A percentile compares a stretch with the other conserved stretches of the same genome.
Conservation (phyloP, 2,113 vertebrate genomes). For the Chrysochloris asiatica region DNA sequence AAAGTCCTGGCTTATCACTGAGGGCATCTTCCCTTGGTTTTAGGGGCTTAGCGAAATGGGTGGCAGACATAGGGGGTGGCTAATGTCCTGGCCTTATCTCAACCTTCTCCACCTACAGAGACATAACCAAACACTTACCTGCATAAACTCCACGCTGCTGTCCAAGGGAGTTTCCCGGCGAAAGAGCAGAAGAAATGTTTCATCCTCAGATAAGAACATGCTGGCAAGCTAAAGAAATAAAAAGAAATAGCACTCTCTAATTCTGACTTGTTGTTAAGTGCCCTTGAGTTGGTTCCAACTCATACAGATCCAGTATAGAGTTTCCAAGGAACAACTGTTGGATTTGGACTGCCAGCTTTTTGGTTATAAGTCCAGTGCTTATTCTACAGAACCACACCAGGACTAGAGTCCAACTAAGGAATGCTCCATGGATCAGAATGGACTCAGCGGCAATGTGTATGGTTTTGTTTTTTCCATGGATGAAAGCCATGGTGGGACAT, state of each 20-base stretch:
- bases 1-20: not conserved
- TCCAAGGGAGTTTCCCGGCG: constrained; percentile 92
- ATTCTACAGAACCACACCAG: too few species aligned
- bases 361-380: too few species aligned
- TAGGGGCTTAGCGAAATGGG: not conserved
- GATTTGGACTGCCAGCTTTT: too few species aligned
- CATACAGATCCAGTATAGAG: too few species aligned
- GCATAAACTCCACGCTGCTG: constrained; percentile 98
- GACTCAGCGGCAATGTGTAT: too few species aligned
- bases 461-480: not conserved
- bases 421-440: too few species aligned
- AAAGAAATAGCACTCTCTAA: not conserved
- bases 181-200: constrained; percentile 96
- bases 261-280: not conserved
- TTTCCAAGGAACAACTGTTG: too few species aligned
- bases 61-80: not conserved
- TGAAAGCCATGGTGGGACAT: not conserved
- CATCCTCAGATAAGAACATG: constrained; percentile 93
- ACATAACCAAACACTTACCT: constrained; percentile 81
- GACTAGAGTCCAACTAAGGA: too few species aligned
- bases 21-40: not conserved
- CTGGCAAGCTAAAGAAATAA: constrained; percentile 89
- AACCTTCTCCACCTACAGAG: not conserved
- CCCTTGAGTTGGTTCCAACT: too few species aligned
- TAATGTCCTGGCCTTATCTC: not conserved